Evolutionary conservation across 2,113 vertebrate species (phyloP), one percentile per base, ranked within the genome.

Genomic region (Poeciliopsis prolifica): DNA sequence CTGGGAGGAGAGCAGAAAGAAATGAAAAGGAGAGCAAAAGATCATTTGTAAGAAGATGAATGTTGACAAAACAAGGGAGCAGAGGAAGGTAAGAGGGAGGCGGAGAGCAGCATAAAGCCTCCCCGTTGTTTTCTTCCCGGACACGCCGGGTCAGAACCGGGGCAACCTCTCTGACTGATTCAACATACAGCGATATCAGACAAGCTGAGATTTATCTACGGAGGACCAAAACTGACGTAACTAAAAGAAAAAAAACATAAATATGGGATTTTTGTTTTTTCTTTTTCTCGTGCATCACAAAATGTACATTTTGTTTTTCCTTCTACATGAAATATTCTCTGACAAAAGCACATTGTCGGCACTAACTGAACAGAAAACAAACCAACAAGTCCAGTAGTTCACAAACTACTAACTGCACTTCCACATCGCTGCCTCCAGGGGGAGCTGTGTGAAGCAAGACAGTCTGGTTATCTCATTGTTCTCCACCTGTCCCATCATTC

Each of bases 401-500:
- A 37, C 15, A 31, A 61, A 48, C 5, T 1, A 22, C 24, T 72
- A 33, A 8, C 22, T 61, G 81, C 7, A 60, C 70, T 85, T 88
- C 82, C 77, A 28, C 1, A 26, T 68, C 26, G 0, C 33, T 24
- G 29, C 91, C 91, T 89, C 74, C 68, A 88, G 89, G 84, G 88
- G 92, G 91, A 69, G 65, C 89, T 83, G 77, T 89, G 82, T 69
- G 31, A 71, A 75, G 65, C 51, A 58, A n/a, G 51, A 80, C 58
- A 84, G 40, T 15, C 40, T 42, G 91, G 81, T 65, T 77, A 80
- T 83, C 78, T 84, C 65, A 84, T 81, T 35, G 7, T 7, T 35
- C 7, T 80, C 89, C 89, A 89, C 87, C 85, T 88, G 88, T 86
- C 89, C 90, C 78, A 91, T 93, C 89, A 92, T 82, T 91, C 90